phyloP scores from a whole-genome alignment of 1,140 invertebrate genomes.

The Amyelois transitella region DNA sequence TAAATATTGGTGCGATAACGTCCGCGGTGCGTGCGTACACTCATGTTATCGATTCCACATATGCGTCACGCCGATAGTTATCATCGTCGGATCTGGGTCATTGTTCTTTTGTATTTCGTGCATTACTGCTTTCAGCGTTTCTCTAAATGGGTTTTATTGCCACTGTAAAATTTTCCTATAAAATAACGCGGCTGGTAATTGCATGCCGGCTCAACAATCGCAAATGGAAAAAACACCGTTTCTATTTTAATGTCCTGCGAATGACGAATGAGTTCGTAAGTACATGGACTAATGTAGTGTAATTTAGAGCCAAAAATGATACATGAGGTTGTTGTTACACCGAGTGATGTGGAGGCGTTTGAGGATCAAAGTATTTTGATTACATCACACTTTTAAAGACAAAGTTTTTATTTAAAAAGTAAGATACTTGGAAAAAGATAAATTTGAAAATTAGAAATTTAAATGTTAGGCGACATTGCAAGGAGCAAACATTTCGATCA shows the following conservation, averaged over 20 bases:
- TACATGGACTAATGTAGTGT: background rate
- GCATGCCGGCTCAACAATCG: background rate
- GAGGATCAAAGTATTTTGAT: background rate
- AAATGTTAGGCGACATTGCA: too few species aligned
- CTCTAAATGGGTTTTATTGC: conserved; percentile 10
- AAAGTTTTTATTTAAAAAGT: too few species aligned
- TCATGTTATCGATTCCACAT: conserved; percentile 68
- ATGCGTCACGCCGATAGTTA: conserved; percentile 70
- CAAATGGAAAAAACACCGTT: background rate
- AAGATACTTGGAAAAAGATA: too few species aligned
- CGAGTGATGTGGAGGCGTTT: background rate
- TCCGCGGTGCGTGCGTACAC: conserved; percentile 47
- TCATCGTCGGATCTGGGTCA: conserved; percentile 68
- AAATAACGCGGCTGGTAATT: background rate
- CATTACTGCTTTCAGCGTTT: conserved; percentile 35
- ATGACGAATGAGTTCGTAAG: background rate
- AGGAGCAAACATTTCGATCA: too few species aligned
- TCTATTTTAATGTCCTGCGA: background rate
- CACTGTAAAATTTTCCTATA: conserved; percentile 13
- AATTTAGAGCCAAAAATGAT: background rate
- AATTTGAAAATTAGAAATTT: too few species aligned
- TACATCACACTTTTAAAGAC: too few species aligned
- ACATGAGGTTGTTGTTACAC: background rate
- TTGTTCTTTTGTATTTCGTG: conserved; percentile 66
- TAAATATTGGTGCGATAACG: conserved; percentile 61